phyloP scores from a whole-genome alignment of 2,797 vertebrate species.

The Urocyon cinereoargenteus region DNA sequence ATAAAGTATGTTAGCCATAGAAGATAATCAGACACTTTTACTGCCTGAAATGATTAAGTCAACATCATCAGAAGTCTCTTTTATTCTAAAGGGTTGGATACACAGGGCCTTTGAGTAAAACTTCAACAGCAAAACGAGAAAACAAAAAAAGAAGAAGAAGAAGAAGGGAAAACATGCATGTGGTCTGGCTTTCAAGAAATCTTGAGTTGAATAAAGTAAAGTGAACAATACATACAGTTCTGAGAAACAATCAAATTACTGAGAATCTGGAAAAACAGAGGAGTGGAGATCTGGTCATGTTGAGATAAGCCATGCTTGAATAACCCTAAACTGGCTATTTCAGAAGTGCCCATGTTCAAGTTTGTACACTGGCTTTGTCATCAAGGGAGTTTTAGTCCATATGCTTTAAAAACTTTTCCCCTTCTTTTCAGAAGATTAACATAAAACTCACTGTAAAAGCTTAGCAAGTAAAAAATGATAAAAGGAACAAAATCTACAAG shows the following conservation, averaged over 20 bases:
- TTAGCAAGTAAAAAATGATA: constrained; percentile 36
- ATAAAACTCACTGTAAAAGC: not conserved
- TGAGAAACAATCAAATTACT: constrained; percentile 34
- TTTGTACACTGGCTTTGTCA: not conserved
- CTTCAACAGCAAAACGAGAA: constrained; percentile 56
- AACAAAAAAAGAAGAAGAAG: not conserved
- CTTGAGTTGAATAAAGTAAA: not conserved
- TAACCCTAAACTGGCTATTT: not conserved
- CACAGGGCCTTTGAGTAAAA: constrained; percentile 68
- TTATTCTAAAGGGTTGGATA: constrained; percentile 77
- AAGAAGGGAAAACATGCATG: constrained; percentile 65
- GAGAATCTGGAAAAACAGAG: constrained; percentile 13
- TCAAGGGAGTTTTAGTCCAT: not conserved
- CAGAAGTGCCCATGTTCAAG: not conserved
- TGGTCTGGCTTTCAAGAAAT: constrained; percentile 22
- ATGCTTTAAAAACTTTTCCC: not conserved
- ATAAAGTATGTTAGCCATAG: constrained; percentile 84
- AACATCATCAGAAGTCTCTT: constrained; percentile 82
- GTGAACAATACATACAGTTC: not conserved
- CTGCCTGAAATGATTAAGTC: constrained; percentile 86
- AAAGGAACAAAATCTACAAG: constrained; percentile 7
- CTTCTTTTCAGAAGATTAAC: not conserved
- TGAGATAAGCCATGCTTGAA: not conserved
- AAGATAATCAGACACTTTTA: constrained; percentile 84
- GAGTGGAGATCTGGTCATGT: not conserved